Base-by-base conservation (phyloP, 2,113 vertebrate species). In the Sinocyclocheilus grahami region DNA sequence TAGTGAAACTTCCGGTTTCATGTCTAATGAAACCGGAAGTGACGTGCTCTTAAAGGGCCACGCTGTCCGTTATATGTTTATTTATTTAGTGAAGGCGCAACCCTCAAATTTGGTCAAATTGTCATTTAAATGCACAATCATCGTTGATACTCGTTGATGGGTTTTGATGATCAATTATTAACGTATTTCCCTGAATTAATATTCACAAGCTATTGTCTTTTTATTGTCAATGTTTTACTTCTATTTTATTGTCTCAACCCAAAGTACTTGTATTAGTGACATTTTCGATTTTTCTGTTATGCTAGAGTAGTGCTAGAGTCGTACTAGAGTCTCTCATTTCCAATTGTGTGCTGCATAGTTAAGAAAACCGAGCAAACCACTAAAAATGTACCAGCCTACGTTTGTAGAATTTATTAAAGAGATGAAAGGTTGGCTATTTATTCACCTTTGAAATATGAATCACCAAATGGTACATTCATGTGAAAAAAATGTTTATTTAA, bases 11-110 rank as follows among this genome's bases (percentile, higher is more conserved):
- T 27, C 27, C 27, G 27, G 27, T 27, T 27, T 27, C 27, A 27
- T 27, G 27, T 27, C 27, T 27, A 27, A 39, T 42, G 33, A 74
- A 72, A 84, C 51, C 51, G 82, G 82, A 84, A 55, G 82, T 84
- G 11, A n/a, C 69, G 82, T 27, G 0, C 0, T 72, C 63, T 84
- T 84, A 84, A 84, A 84, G 82, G 82, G 67, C 18, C 12, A 72
- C 1, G 13, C 11, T 12, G 20, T 3, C 6, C 2, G 33, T 62
- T 39, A 8, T n/a, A 14, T 4, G 6, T 18, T 78, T 16, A 10
- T 20, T 24, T 16, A 27, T 53, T 77, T 53, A 3, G 12, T 0
- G 22, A 72, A 72, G 33, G 37, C 69, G 42, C 71, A 42, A 42
- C 42, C 4, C 9, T 74, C 0, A 74, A 42, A 74, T 72, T 72